These are phyloP conservation scores for Colletes collaris DNA, from an alignment of 2,888 invertebrate genomes.

Conservation along the genomic window DNA sequence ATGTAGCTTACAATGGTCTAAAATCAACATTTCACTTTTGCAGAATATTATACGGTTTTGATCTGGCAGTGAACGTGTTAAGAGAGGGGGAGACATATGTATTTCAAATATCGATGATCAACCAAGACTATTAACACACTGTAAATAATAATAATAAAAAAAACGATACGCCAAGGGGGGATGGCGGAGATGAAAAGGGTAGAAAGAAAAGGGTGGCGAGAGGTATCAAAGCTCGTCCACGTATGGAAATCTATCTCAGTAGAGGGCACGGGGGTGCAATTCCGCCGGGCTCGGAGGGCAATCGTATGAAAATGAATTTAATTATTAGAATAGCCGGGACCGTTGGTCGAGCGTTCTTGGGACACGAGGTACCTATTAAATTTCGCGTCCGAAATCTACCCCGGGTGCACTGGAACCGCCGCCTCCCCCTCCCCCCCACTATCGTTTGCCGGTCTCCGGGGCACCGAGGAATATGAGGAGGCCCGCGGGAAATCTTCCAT, in stretches of 20 bases:
- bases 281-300: conserved; percentile 4
- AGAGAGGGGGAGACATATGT: no score
- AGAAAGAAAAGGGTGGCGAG: background rate
- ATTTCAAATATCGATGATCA: no score
- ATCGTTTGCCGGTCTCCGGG: conserved; percentile 10
- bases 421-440: background rate
- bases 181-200: background rate
- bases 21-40: no score
- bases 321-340: conserved; percentile 30
- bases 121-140: no score
- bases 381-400: conserved; percentile 60
- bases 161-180: background rate
- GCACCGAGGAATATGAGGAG: conserved; percentile 52
- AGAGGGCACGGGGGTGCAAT: background rate
- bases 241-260: conserved; percentile 12
- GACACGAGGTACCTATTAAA: conserved; percentile 59
- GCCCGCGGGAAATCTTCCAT: conserved; percentile 68
- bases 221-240: conserved; percentile 9
- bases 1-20: no score
- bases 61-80: no score
- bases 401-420: conserved; percentile 24
- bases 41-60: no score
- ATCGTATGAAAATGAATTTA: conserved; percentile 53
- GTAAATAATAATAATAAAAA: no score
- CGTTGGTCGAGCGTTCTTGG: conserved; percentile 25